Evolutionary conservation across 53 echinoderm and acorn worm genomes (phyloP).

Genomic region (Echinometra lucunter): DNA sequence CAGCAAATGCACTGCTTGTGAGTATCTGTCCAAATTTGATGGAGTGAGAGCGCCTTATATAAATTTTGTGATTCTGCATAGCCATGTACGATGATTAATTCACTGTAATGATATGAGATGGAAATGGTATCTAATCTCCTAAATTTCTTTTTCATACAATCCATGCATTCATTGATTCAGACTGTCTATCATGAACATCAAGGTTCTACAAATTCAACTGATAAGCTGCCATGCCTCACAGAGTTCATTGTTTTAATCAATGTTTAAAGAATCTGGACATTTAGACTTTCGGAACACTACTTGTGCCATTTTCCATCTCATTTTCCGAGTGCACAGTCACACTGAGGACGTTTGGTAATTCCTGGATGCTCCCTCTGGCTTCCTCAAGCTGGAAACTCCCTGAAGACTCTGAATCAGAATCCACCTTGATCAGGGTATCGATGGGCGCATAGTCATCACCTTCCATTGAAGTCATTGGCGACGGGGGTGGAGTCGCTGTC

Average conservation of each 20-base stretch:
- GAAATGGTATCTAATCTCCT: background rate
- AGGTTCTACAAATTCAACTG: background rate
- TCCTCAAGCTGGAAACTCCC: conserved; percentile 47
- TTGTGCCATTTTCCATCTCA: background rate
- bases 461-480: background rate
- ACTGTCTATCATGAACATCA: background rate
- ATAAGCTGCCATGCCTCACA: background rate
- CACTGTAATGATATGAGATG: background rate
- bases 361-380: conserved; percentile 7
- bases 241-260: background rate
- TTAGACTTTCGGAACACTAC: conserved; percentile 25
- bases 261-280: background rate
- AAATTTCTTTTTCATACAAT: background rate
- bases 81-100: background rate
- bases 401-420: conserved; percentile 32
- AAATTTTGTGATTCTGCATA: background rate
- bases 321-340: conserved; percentile 58
- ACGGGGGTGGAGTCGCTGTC: conserved; percentile 60
- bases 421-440: conserved; percentile 27
- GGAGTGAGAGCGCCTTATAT: background rate
- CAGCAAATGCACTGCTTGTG: background rate
- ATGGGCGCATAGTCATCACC: background rate
- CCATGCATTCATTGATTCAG: background rate
- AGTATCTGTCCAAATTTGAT: background rate
- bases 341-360: background rate